Percentiles rank a stretch among this genome's conserved stretches.
Conservation (phyloP, 2,797 vertebrate species). For the Aphelocoma californica region DNA sequence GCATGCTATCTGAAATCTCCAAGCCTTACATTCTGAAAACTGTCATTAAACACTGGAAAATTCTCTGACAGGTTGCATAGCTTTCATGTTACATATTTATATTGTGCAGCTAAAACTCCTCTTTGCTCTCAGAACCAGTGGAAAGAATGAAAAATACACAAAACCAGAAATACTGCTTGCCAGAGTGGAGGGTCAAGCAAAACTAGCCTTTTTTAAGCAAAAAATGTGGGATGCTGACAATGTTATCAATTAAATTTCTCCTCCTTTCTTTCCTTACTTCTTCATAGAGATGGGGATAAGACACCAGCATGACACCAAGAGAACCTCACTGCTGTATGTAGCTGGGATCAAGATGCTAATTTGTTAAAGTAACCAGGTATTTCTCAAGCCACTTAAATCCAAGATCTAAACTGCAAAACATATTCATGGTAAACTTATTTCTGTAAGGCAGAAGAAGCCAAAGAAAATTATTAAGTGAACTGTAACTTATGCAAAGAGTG, state of each 20-base stretch:
- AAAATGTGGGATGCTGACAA: background rate
- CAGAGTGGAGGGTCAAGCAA: background rate
- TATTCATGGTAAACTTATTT: background rate
- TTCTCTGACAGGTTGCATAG: constrained; percentile 35
- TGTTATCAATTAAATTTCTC: background rate
- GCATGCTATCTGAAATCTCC: constrained; percentile 32
- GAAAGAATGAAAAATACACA: constrained; percentile 43
- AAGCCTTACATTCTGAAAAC: constrained; percentile 47
- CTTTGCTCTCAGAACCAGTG: constrained; percentile 6
- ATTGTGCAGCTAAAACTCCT: constrained; percentile 20
- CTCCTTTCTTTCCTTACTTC: background rate
- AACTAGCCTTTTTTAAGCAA: background rate
- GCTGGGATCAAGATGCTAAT: background rate
- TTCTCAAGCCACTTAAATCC: background rate
- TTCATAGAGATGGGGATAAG: background rate
- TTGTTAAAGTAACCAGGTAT: background rate
- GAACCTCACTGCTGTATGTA: background rate
- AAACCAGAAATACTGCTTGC: background rate
- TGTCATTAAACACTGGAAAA: constrained; percentile 52
- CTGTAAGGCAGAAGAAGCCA: background rate
- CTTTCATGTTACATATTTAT: constrained; percentile 63
- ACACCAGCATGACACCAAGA: background rate
- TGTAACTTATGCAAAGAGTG: background rate
- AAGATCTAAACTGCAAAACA: background rate
- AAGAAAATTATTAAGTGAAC: background rate